Conservation (phyloP, 2,797 vertebrate species). For the Craterocephalus amniculus region DNA sequence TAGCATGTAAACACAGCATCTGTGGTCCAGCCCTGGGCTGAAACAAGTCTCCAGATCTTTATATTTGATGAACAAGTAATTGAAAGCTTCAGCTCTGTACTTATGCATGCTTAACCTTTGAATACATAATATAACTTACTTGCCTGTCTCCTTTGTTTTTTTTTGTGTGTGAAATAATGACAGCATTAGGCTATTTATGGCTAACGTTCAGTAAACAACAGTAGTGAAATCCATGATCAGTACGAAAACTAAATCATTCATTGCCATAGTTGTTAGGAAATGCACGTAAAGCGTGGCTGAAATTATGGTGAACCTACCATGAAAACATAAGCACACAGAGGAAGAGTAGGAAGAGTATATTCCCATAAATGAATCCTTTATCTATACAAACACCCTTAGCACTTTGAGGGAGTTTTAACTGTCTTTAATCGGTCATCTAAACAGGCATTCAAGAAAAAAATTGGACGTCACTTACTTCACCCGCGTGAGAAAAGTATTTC, state of each 20-base stretch:
- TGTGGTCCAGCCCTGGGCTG: not conserved
- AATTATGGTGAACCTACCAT: not conserved
- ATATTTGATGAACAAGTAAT: not conserved
- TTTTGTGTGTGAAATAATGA: not conserved
- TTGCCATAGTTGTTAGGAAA: not conserved
- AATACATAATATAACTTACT: not conserved
- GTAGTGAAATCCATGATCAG: not conserved
- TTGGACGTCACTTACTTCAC: conserved; percentile 68
- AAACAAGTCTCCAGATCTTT: not conserved
- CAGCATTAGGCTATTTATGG: not conserved
- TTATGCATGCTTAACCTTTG: not conserved
- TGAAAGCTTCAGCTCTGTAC: not conserved
- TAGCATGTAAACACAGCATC: not conserved
- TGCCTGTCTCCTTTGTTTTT: no score
- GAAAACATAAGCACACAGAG: not conserved
- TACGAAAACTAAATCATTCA: not conserved
- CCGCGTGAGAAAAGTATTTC: conserved; percentile 32
- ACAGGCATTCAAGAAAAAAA: conserved; percentile 5
- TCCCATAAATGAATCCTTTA: not conserved
- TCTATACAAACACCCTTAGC: not conserved
- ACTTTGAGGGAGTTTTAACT: not conserved
- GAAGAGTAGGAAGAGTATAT: not conserved
- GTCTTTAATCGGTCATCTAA: not conserved
- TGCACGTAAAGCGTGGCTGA: not conserved
- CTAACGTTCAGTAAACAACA: not conserved